These are phyloP conservation scores for Rhinella marina DNA, from an alignment of 2,797 vertebrate species.

Conservation along the genomic window DNA sequence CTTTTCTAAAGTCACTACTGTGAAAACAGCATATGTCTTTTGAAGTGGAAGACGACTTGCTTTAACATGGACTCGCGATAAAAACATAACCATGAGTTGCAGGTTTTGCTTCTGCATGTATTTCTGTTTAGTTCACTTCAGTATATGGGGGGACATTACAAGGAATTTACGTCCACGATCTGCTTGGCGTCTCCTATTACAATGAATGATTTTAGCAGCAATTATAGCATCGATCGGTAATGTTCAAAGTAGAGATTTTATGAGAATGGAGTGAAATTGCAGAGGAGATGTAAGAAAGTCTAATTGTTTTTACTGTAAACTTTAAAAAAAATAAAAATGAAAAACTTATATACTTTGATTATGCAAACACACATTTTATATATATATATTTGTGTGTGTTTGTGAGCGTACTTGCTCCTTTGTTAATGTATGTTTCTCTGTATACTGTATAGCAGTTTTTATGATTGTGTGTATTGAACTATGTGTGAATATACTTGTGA, in stretches of 20 bases:
- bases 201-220: not conserved
- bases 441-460: not conserved
- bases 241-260: not conserved
- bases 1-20: slow-evolving; percentile 78
- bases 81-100: slow-evolving; percentile 65
- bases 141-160: not conserved
- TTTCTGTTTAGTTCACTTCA: slow-evolving; percentile 30
- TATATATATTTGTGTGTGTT: not conserved
- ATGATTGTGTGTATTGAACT: not conserved
- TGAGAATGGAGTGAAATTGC: not conserved
- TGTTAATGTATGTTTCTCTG: not conserved
- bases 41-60: slow-evolving; percentile 36
- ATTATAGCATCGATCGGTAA: not conserved
- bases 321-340: not conserved
- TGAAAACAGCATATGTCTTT: slow-evolving; percentile 66
- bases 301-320: not conserved
- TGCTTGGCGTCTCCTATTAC: not conserved
- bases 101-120: slow-evolving; percentile 67
- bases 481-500: not conserved
- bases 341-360: not conserved
- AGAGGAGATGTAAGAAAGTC: not conserved
- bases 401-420: not conserved
- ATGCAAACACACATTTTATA: not conserved
- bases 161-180: not conserved
- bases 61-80: slow-evolving; percentile 39